Evolutionary conservation across 2,888 invertebrate species (phyloP).

Genomic region (Nebria brevicollis): DNA sequence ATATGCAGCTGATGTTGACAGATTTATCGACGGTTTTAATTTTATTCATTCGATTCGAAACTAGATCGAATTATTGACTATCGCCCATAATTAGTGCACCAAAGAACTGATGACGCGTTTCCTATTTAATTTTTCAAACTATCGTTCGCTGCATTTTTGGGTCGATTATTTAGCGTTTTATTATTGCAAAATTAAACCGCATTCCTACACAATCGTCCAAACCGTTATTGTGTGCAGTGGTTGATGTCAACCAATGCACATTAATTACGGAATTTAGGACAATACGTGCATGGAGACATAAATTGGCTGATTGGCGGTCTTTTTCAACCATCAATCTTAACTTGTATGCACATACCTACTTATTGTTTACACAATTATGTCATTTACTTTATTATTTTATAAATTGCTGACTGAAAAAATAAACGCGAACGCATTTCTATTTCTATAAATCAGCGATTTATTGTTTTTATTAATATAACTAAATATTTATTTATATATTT

Average conservation of each 20-base stretch:
- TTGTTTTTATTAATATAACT: not conserved
- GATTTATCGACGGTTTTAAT: not conserved
- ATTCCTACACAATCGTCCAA: slow-evolving; percentile 32
- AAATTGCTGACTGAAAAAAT: not conserved
- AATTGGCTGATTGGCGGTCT: slow-evolving; percentile 26
- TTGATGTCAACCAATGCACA: slow-evolving; percentile 14
- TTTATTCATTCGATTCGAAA: not conserved
- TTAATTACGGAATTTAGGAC: slow-evolving; percentile 35
- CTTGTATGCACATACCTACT: not conserved
- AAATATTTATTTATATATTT: not conserved
- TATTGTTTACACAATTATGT: not conserved
- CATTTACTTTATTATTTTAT: not conserved
- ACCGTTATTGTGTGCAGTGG: slow-evolving; percentile 28
- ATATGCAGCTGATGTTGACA: slow-evolving; percentile 1
- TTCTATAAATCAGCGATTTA: not conserved
- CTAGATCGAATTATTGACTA: not conserved
- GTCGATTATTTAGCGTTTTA: not conserved
- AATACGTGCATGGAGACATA: slow-evolving; percentile 27
- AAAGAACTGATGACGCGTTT: no score
- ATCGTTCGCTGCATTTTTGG: not conserved
- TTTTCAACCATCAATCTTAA: not conserved
- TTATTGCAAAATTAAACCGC: slow-evolving; percentile 34
- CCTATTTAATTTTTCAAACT: not conserved
- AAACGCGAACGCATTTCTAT: not conserved
- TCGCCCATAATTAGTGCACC: no score